These are phyloP conservation scores for Synanceia verrucosa DNA, from an alignment of 2,797 vertebrate species.

Conservation along the genomic window DNA sequence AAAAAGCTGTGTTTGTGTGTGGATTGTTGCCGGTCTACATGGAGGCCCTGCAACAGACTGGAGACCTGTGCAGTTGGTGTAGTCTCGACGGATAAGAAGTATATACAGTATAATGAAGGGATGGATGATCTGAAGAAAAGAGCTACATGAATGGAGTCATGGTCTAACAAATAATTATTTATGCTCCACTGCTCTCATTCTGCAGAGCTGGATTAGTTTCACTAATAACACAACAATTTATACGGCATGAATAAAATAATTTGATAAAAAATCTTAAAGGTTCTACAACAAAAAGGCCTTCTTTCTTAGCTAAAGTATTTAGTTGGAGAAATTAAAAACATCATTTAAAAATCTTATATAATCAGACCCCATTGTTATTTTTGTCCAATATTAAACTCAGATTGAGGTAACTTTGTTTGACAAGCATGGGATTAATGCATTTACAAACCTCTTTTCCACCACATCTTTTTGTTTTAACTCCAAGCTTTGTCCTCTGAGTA, in stretches of 20 bases:
- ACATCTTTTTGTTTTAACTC: neutral
- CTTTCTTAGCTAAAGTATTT: slow-evolving; percentile 3
- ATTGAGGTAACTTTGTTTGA: slow-evolving; percentile 22
- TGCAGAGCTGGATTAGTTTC: slow-evolving; percentile 4
- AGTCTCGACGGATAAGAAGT: neutral
- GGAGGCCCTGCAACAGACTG: neutral
- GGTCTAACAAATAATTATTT: neutral
- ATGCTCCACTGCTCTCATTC: neutral
- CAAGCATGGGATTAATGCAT: slow-evolving; percentile 12
- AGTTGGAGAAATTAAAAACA: slow-evolving; percentile 17
- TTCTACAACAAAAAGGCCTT: neutral
- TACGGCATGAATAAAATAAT: neutral
- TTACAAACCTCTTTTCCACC: slow-evolving; percentile 15
- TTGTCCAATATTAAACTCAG: slow-evolving; percentile 21
- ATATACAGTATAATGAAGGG: neutral
- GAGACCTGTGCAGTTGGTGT: neutral
- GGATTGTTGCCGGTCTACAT: neutral
- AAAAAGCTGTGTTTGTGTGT: neutral
- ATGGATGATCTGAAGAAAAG: neutral
- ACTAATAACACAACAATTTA: neutral
- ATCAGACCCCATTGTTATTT: slow-evolving; percentile 6
- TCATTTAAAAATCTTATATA: slow-evolving; percentile 15
- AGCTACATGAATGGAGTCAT: neutral
- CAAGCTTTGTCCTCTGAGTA: neutral
- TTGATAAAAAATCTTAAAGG: slow-evolving; percentile 1